Percentiles rank a stretch among this genome's conserved stretches.
Conservation (phyloP, 92 coral and sea anemone species). For the Siderastrea siderea region DNA sequence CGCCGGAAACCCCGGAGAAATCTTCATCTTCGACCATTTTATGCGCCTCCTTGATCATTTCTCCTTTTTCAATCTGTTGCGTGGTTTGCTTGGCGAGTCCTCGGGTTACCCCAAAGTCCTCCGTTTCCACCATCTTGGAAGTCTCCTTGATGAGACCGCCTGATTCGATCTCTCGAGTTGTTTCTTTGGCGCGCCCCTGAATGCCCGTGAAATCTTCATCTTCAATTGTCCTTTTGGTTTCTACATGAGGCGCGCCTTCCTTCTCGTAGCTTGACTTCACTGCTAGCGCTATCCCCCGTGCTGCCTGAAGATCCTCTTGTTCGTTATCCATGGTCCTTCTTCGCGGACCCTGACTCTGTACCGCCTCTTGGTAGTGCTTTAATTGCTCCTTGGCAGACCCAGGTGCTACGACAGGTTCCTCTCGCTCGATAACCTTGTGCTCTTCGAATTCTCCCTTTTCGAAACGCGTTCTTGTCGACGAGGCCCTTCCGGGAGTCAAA, state of each 20-base stretch:
- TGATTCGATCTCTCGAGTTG: slow-evolving; percentile 74
- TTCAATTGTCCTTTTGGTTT: slow-evolving; percentile 69
- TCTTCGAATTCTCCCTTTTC: slow-evolving; percentile 67
- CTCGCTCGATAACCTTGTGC: slow-evolving; percentile 62
- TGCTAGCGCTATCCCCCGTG: slow-evolving; percentile 44
- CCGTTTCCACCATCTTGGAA: slow-evolving; percentile 69
- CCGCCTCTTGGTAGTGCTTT: slow-evolving; percentile 64
- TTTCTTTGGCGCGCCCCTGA: slow-evolving; percentile 68
- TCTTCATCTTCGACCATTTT: slow-evolving; percentile 78
- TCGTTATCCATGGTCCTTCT: slow-evolving; percentile 74
- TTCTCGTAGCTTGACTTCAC: slow-evolving; percentile 52
- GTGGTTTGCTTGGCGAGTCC: slow-evolving; percentile 71
- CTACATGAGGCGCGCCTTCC: slow-evolving; percentile 43
- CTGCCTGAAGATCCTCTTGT: slow-evolving; percentile 47
- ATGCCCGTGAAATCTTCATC: slow-evolving; percentile 76
- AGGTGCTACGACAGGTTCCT: slow-evolving; percentile 57
- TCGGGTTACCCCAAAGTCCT: slow-evolving; percentile 63
- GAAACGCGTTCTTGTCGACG: slow-evolving; percentile 51
- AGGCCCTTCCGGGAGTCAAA: slow-evolving; percentile 53
- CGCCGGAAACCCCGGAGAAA: slow-evolving; percentile 49
- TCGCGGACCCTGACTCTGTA: slow-evolving; percentile 26
- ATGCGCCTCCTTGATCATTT: slow-evolving; percentile 63
- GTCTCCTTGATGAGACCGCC: slow-evolving; percentile 67
- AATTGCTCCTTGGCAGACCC: slow-evolving; percentile 67
- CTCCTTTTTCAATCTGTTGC: slow-evolving; percentile 80